Base-by-base conservation (phyloP, 2,113 vertebrate genomes). In the Scomber scombrus region DNA sequence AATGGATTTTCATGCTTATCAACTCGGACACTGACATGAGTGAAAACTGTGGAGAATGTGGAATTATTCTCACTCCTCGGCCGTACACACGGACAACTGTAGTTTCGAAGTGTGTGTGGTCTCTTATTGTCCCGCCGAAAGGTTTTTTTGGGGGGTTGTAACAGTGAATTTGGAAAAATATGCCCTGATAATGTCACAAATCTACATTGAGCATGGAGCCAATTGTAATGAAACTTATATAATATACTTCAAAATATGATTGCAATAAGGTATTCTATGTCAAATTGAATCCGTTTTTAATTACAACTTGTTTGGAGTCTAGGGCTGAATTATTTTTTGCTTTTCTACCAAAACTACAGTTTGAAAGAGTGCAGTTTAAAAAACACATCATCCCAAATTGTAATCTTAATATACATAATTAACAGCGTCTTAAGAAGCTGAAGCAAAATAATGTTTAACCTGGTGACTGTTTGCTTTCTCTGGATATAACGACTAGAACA, bases 1-100 rank as follows among this genome's bases (percentile, higher is more conserved):
- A 94, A 92, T 92, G 89, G 92, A 93, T 92, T 94, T 91, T 86
- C 91, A 93, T 92, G 93, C 92, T 86, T 81, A 86, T 93, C 91
- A 92, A 84, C 12, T 52, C 21, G 71, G 80, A 93, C 92, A 92
- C 74, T 90, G 85, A 91, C 91, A 80, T 91, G 89, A 91, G 88
- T 91, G 91, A 93, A 91, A 92, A 91, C 88, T 92, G 92, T 93
- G 92, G 89, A 93, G 87, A 94, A 94, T 93, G 91, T 84, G 89
- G 88, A 89, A 91, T 93, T 93, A 91, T 90, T 83, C 85, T 78
- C 89, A 75, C 83, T 78, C 23, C 68, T 61, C 56, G 9, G 57
- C 72, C 26, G 7, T 70, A 88, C 77, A 82, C 81, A 65, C 3
- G 64, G 78, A 86, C 72, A 85, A 89, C 83, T 90, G 79, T 87